Evolutionary conservation across 2,113 vertebrate species (phyloP).

Genomic region (Epinephelus lanceolatus): DNA sequence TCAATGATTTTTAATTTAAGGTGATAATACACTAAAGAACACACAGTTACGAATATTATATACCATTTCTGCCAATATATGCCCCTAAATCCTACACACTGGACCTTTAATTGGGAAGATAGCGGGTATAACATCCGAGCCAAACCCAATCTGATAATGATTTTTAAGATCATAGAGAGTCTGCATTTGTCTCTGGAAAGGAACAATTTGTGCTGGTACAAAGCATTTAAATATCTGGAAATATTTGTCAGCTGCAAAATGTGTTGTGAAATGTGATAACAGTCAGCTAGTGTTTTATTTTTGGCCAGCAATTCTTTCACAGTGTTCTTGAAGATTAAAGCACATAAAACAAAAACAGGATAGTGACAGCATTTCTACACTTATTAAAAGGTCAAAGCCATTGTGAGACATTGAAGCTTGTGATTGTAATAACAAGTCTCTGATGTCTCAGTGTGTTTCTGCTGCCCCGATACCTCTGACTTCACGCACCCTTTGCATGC

Average conservation of each 20-base stretch:
- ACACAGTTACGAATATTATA: no score
- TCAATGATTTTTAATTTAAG: no score
- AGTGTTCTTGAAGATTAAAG: background rate
- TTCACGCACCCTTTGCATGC: background rate
- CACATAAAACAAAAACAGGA: background rate
- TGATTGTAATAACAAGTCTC: background rate
- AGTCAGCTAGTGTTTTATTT: background rate
- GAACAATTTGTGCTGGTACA: background rate
- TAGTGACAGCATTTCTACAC: background rate
- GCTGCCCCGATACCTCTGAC: background rate
- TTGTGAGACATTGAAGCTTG: background rate
- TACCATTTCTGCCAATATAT: no score
- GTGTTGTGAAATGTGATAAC: background rate
- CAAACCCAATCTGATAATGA: background rate
- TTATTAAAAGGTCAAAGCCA: background rate
- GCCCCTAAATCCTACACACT: no score
- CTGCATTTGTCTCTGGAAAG: background rate
- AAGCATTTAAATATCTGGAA: background rate
- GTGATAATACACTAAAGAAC: no score
- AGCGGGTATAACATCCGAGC: background rate
- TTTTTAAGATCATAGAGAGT: background rate
- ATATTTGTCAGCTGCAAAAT: background rate
- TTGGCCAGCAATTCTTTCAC: background rate
- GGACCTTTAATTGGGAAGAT: background rate
- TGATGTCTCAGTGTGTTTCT: background rate